Base-by-base conservation (phyloP, 2,888 invertebrate genomes). In the Thereva unica region DNA sequence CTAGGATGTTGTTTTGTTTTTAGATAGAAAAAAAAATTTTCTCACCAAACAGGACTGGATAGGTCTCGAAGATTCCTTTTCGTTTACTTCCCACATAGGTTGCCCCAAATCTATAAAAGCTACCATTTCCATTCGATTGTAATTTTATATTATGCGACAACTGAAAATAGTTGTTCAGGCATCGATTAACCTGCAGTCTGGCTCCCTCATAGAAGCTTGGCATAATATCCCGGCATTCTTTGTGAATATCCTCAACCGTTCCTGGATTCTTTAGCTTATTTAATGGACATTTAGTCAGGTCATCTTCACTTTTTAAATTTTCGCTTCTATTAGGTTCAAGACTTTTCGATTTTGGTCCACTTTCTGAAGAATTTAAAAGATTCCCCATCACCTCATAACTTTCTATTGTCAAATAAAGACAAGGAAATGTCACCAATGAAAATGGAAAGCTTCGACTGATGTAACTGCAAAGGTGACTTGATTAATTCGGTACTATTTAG, bases 151-250 rank as follows among this genome's bases (percentile, higher is more conserved):
- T 65, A 49, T 69, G 69, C 3, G 57, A 52, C 41, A 67, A 35
- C 50, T 67, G 67, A 53, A 69, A 67, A 37, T 69, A 49, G 35
- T 67, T 66, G 34, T 57, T 69, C 35, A 69, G 47, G 45, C 47
- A 56, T 12, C 64, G 55, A n/a, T 63, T 53, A 3, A 67, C 8
- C 5, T 64, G 50, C 4, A 69, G 9, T 5, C 57, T 52, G 7
- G 66, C 67, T 4, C 69, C 69, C 10, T 63, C 66, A 34, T 12
- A 49, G 12, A 64, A 64, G 34, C 52, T 44, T 5, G 69, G 69
- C 44, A 67, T 53, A 3, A 69, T 47, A 45, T 65, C 59, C 8
- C 53, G 66, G 52, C 65, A 69, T 40, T 69, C 69, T 41, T 67
- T 69, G 40, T 66, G 66, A 10, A 69, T 47, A 41, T 69, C 66